Evolutionary conservation across 23 tunicate genomes (phyloP), one percentile per base, ranked within the genome.

Genomic region (Styela clava): DNA sequence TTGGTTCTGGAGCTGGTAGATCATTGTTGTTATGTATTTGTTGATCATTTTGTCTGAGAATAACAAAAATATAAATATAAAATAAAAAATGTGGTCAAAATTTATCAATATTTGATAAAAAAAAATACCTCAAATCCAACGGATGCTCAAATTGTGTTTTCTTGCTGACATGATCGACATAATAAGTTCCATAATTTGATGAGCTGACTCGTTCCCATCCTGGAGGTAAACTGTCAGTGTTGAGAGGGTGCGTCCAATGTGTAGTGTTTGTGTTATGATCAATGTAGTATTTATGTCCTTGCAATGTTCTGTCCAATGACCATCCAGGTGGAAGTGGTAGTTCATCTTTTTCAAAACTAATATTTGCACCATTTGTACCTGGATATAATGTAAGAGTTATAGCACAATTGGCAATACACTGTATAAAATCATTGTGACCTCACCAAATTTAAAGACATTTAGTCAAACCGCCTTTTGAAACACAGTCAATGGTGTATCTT

Each of bases 211-310:
- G 83, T 79, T 95, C 99, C 99, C 99, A 95, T 19, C 99, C 96
- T 0, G 99, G 96, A 12, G 99, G 99, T 64, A 95, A 82, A 56
- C 89, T 89, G 73, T 95, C 99, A 31, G 74, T 86, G 64, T 87
- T 86, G n/a, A 95, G 85, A 1, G 99, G 99, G 62, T 89, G 99
- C 28, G 91, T 90, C 92, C 93, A 88, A 63, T 95, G 99, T 12
- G 96, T 95, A 18, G 99, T 95, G 73, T 90, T 86, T 26, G 99
- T 95, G 86, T 95, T 90, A 33, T 89, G 96, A 70, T 95, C 96
- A 62, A 95, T 79, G 88, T 86, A 95, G 52, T 88, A 89, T 33
- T 85, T 78, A 52, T 85, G 90, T 37, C 95, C 95, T 27, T 94
- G 87, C 28, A 88, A 61, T 25, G 98, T 94, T 83, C 89, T 83